Evolutionary conservation across 2,797 vertebrate genomes (phyloP).

Genomic region (Channallabes apus): DNA sequence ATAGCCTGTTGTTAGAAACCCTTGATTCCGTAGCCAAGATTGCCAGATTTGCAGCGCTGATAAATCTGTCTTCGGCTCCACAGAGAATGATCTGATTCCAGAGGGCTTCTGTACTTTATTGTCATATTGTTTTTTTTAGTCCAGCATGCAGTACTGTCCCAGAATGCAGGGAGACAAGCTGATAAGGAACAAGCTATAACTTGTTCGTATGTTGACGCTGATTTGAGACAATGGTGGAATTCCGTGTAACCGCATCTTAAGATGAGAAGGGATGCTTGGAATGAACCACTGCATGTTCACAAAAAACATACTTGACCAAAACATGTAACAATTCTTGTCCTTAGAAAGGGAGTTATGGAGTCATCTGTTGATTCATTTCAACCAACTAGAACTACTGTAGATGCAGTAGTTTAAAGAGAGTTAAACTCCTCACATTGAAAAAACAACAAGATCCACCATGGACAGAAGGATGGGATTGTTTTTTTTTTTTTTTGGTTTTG

Average conservation of each 20-base stretch:
- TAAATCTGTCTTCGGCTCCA: neutral
- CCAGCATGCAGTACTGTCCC: neutral
- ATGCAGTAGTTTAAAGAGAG: neutral
- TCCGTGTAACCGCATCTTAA: neutral
- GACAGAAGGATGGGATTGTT: neutral
- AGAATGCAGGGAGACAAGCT: neutral
- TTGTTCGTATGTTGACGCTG: neutral
- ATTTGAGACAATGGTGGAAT: neutral
- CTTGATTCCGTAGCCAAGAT: neutral
- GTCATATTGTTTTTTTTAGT: neutral
- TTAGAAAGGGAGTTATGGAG: too few species aligned
- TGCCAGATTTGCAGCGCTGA: neutral
- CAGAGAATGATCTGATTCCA: neutral
- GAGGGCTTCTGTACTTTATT: neutral
- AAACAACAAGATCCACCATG: neutral
- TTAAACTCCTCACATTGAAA: neutral
- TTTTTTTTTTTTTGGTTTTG: too few species aligned
- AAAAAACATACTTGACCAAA: neutral
- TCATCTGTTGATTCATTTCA: too few species aligned
- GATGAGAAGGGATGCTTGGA: neutral
- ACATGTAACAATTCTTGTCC: neutral
- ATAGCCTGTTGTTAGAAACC: neutral
- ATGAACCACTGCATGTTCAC: neutral
- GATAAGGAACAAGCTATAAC: conserved; percentile 8
- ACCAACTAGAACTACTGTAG: neutral